A percentile compares a stretch with the other conserved stretches of the same genome.
Evolutionary conservation across 2,113 vertebrate genomes (phyloP).

Genomic region (Forbesichthys papilliferus): DNA sequence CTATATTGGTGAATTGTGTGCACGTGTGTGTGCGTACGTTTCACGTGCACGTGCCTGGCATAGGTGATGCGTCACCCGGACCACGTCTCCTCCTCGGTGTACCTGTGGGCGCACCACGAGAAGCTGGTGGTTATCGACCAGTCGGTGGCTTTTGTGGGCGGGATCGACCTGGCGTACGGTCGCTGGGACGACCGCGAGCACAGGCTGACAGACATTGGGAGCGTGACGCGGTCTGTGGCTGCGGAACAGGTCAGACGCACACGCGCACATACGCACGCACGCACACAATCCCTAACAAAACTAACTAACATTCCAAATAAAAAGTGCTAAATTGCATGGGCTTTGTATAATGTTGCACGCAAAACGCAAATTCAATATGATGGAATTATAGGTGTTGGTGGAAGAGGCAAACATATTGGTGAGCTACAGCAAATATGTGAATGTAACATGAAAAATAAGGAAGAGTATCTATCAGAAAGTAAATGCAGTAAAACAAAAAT

Average conservation of each 20-base stretch:
- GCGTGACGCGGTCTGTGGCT: constrained; percentile 81
- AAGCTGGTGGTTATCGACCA: constrained; percentile 90
- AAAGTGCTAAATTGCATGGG: no score
- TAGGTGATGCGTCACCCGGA: constrained; percentile 98
- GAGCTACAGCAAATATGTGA: no score
- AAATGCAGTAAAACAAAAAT: no score
- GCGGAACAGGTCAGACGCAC: constrained; percentile 65
- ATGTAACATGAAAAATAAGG: no score
- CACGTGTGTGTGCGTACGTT: not conserved
- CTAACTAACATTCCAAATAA: no score
- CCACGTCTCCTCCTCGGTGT: constrained; percentile 91
- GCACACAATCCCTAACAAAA: not conserved
- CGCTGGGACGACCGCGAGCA: constrained; percentile 92
- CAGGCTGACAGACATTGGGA: constrained; percentile 90
- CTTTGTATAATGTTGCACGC: no score
- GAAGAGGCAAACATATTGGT: no score
- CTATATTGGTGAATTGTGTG: not conserved
- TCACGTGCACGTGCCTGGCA: not conserved
- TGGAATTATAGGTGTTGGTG: no score
- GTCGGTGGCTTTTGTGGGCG: constrained; percentile 88
- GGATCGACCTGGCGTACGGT: constrained; percentile 93
- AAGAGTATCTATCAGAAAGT: no score
- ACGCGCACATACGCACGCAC: not conserved
- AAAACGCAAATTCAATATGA: no score
- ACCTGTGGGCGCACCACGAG: constrained; percentile 95